A percentile compares a stretch with the other conserved stretches of the same genome.
These are phyloP conservation scores for Diplodus sargus DNA, from an alignment of 2,797 vertebrate species.

Conservation along the genomic window DNA sequence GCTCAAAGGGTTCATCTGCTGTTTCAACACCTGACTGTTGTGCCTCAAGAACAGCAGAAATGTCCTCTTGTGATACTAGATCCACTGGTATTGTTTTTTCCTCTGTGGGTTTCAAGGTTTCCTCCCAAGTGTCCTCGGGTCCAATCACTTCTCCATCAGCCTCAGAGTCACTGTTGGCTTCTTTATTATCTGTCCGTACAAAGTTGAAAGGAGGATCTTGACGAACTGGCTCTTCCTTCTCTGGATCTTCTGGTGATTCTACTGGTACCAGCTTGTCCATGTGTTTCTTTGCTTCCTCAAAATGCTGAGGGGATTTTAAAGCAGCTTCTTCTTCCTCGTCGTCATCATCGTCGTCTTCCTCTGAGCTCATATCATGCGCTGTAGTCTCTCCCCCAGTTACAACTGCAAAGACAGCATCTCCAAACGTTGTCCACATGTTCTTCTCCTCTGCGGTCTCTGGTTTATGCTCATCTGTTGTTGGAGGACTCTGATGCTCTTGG, in stretches of 20 bases:
- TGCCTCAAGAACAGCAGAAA: not conserved
- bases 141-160: conserved; percentile 7
- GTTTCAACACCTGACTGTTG: conserved; percentile 27
- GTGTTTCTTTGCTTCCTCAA: conserved; percentile 35
- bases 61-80: conserved; percentile 10
- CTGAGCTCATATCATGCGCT: conserved; percentile 47
- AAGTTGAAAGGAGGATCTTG: conserved; percentile 10
- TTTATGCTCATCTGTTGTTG: conserved; percentile 30
- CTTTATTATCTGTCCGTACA: conserved; percentile 14
- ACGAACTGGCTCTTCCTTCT: conserved; percentile 28
- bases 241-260: conserved; percentile 41
- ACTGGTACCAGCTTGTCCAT: conserved; percentile 19
- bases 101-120: conserved; percentile 39
- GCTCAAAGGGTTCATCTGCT: conserved; percentile 29
- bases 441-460: conserved; percentile 64
- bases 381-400: conserved; percentile 78
- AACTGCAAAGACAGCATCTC: conserved; percentile 82
- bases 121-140: conserved; percentile 24
- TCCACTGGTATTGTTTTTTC: conserved; percentile 1
- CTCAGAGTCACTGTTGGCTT: conserved; percentile 20
- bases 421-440: conserved; percentile 71
- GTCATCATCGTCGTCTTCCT: conserved; percentile 74
- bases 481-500: conserved; percentile 31
- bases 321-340: conserved; percentile 28
- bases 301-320: conserved; percentile 16